These are phyloP conservation scores for Nylanderia fulva DNA, from an alignment of 1,140 invertebrate genomes.

Conservation along the genomic window DNA sequence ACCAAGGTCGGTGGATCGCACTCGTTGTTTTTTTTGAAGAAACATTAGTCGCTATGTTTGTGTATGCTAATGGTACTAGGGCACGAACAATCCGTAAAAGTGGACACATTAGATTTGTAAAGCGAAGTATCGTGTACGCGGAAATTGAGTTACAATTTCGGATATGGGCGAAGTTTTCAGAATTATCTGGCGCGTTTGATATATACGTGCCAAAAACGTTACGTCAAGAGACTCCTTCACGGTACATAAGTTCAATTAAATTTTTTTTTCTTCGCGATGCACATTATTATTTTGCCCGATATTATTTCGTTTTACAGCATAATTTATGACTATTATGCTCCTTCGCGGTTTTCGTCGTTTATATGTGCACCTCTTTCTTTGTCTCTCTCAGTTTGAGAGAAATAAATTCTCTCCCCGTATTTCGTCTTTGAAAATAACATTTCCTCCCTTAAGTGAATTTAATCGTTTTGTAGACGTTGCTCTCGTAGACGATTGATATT, in stretches of 20 bases:
- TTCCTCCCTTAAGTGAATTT: conserved; percentile 41
- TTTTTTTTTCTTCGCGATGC: background rate
- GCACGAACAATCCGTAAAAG: background rate
- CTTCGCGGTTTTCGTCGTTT: background rate
- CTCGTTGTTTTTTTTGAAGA: conserved; percentile 21
- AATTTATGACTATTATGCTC: conserved; percentile 38
- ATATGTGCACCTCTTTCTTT: too few relatives aligned
- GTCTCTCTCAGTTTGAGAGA: background rate
- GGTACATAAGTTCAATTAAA: conserved; percentile 3
- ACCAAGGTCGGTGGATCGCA: background rate
- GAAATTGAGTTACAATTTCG: conserved; percentile 36
- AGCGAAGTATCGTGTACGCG: background rate
- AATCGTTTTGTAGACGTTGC: conserved; percentile 4
- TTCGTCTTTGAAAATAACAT: conserved; percentile 28
- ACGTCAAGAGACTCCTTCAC: background rate
- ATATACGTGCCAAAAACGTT: background rate
- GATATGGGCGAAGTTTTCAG: background rate
- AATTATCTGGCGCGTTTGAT: background rate
- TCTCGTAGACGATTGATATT: background rate
- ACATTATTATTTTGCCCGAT: background rate
- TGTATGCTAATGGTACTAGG: conserved; percentile 26
- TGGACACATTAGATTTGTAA: conserved; percentile 28
- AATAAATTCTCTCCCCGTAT: conserved; percentile 18
- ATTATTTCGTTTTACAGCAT: conserved; percentile 10
- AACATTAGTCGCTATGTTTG: conserved; percentile 37